Percentiles rank a stretch among this genome's conserved stretches.
phyloP scores from a whole-genome alignment of 2,113 vertebrate genomes.

The Chaenogobius annularis region DNA sequence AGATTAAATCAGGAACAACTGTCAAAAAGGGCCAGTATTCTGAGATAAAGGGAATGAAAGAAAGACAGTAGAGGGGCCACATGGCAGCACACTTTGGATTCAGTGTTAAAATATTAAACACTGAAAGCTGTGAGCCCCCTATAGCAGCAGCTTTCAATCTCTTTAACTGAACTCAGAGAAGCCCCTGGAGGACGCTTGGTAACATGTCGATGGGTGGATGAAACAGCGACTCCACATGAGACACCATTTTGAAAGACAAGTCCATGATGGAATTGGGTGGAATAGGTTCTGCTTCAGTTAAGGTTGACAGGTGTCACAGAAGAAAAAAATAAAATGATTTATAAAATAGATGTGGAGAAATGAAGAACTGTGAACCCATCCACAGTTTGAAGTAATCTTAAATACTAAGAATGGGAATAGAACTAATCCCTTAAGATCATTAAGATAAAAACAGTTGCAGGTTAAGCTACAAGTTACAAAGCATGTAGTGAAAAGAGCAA shows the following conservation, averaged over 20 bases:
- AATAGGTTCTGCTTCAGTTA: slow-evolving; percentile 5
- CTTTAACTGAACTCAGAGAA: slow-evolving; percentile 32
- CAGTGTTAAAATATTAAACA: slow-evolving; percentile 69
- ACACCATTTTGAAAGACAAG: slow-evolving; percentile 37
- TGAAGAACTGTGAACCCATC: not conserved
- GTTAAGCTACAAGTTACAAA: not conserved
- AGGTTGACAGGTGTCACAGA: slow-evolving; percentile 15
- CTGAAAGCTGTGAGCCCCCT: slow-evolving; percentile 53
- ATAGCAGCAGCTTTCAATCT: slow-evolving; percentile 57
- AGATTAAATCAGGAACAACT: too few species aligned
- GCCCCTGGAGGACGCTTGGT: slow-evolving; percentile 34
- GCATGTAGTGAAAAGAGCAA: not conserved
- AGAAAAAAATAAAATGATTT: not conserved
- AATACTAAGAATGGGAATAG: not conserved
- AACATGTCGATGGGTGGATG: slow-evolving; percentile 30
- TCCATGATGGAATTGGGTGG: slow-evolving; percentile 12
- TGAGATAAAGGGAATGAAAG: slow-evolving; percentile 14
- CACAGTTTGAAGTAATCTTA: not conserved
- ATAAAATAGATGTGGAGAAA: not conserved
- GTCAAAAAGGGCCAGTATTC: not conserved
- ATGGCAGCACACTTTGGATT: slow-evolving; percentile 31
- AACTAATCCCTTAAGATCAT: not conserved
- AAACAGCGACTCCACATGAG: slow-evolving; percentile 44
- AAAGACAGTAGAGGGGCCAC: slow-evolving; percentile 32
- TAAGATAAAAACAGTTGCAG: not conserved